Conservation (phyloP, 1,140 invertebrate genomes). For the Chionoecetes opilio region DNA sequence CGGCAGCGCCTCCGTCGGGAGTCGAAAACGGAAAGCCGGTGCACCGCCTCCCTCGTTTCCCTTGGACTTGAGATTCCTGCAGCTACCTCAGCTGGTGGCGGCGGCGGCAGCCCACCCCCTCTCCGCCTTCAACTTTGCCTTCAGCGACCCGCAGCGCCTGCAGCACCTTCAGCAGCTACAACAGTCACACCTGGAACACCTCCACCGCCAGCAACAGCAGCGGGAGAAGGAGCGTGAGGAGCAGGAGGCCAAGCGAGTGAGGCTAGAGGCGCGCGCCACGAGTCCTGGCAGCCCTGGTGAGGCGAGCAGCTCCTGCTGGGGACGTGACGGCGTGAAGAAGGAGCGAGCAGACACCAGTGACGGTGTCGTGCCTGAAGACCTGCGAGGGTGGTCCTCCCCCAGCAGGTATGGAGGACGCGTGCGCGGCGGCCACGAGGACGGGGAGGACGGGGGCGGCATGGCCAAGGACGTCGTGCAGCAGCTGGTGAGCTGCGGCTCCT, state of each 20-base stretch:
- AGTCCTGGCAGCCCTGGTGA: conserved; percentile 71
- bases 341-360: conserved; percentile 76
- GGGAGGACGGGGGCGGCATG: conserved; percentile 63
- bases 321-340: conserved; percentile 67
- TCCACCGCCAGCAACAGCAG: conserved; percentile 73
- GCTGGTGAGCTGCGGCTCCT: conserved; percentile 73
- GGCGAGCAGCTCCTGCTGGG: conserved; percentile 78
- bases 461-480: conserved; percentile 79
- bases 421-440: conserved; percentile 60
- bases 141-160: conserved; percentile 75
- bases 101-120: conserved; percentile 79
- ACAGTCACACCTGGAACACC: conserved; percentile 76
- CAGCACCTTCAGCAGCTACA: conserved; percentile 80
- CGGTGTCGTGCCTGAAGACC: conserved; percentile 63
- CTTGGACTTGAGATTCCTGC: conserved; percentile 79
- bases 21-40: conserved; percentile 77
- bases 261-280: conserved; percentile 57
- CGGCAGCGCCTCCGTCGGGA: conserved; percentile 74
- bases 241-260: conserved; percentile 67
- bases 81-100: conserved; percentile 78
- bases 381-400: conserved; percentile 60
- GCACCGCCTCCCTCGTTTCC: conserved; percentile 76
- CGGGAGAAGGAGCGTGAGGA: conserved; percentile 65
- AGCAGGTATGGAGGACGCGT: conserved; percentile 69
- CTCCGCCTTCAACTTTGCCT: conserved; percentile 73